Conservation (phyloP, 2,797 vertebrate species). For the Scyliorhinus canicula region DNA sequence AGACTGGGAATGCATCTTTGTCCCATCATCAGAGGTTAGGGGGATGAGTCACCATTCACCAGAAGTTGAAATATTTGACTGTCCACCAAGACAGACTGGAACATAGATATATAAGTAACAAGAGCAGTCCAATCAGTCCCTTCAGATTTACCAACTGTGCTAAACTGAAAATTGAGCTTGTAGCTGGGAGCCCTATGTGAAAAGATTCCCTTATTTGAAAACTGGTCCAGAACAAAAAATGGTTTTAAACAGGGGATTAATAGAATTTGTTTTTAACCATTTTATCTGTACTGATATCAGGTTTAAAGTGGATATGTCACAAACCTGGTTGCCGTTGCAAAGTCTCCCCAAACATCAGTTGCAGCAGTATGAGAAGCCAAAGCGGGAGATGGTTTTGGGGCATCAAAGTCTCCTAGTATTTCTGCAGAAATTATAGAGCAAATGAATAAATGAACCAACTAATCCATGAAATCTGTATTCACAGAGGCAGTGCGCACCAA, state of each 20-base stretch:
- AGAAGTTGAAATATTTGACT: not conserved
- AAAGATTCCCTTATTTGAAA: not conserved
- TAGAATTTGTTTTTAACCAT: not conserved
- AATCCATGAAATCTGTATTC: not conserved
- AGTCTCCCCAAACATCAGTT: conserved; percentile 85
- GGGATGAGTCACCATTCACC: not conserved
- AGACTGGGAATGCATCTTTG: too few species aligned
- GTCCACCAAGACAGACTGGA: not conserved
- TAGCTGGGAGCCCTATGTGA: not conserved
- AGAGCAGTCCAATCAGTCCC: not conserved
- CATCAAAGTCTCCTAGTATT: conserved; percentile 32
- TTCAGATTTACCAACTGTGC: not conserved
- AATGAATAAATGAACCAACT: not conserved
- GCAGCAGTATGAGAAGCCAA: conserved; percentile 43
- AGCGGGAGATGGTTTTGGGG: conserved; percentile 43
- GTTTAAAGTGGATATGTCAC: conserved; percentile 42
- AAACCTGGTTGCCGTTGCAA: conserved; percentile 80
- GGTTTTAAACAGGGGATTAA: not conserved
- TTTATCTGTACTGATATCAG: not conserved
- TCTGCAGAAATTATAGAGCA: conserved; percentile 24
- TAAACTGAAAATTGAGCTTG: not conserved
- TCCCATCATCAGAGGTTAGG: not conserved
- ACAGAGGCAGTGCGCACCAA: not conserved
- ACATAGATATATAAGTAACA: not conserved
- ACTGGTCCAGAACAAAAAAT: not conserved